A percentile compares a stretch with the other conserved stretches of the same genome.
phyloP scores from a whole-genome alignment of 2,888 invertebrate genomes.

The Monochamus alternatus region DNA sequence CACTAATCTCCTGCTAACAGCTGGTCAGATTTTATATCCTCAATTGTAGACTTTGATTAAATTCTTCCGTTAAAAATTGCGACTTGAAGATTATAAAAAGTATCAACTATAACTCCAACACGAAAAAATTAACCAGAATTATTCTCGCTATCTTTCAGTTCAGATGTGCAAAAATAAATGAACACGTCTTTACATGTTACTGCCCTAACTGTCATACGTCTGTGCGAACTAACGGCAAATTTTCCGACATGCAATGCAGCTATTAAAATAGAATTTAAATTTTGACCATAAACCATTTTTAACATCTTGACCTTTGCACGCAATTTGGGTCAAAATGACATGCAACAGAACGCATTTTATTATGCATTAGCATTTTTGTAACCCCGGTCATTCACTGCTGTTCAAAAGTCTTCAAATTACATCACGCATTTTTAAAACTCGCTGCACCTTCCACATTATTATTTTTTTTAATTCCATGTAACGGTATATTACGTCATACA shows the following conservation, averaged over 20 bases:
- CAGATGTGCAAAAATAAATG: not conserved
- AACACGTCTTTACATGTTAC: conserved; percentile 10
- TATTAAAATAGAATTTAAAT: conserved; percentile 30
- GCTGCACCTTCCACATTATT: no score
- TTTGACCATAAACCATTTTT: conserved; percentile 28
- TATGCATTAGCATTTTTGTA: not conserved
- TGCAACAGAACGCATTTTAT: conserved; percentile 17
- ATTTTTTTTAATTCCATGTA: no score
- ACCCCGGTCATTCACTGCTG: no score
- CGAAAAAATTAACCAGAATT: no score
- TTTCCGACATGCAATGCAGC: conserved; percentile 33
- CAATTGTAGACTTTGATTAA: not conserved
- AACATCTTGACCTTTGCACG: conserved; percentile 24
- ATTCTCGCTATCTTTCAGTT: no score
- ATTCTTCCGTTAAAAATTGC: no score
- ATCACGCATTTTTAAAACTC: no score
- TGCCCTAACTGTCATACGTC: conserved; percentile 17
- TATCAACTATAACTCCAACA: not conserved
- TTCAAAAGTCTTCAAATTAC: no score
- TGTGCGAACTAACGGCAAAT: conserved; percentile 18
- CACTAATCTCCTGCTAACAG: not conserved
- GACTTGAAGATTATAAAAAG: not conserved
- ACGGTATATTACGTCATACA: no score
- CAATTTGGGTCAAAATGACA: conserved; percentile 37
- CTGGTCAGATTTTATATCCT: not conserved